phyloP scores from a whole-genome alignment of 2,888 invertebrate species.

The Brenthis hecate region DNA sequence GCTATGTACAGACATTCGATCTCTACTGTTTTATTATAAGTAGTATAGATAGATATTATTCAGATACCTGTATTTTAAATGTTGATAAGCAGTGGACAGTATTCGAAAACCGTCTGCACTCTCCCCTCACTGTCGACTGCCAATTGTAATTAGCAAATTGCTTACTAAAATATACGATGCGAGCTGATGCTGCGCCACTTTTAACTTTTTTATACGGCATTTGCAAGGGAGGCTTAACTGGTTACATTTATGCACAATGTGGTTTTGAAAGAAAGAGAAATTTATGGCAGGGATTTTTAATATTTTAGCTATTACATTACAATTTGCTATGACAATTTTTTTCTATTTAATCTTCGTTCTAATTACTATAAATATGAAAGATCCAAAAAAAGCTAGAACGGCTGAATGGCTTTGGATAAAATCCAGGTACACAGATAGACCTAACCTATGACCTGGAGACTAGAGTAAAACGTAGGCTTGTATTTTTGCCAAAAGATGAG shows the following conservation, averaged over 20 bases:
- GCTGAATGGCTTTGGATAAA: no score
- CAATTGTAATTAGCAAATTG: slow-evolving; percentile 55
- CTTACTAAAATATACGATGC: slow-evolving; percentile 43
- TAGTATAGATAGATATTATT: no score
- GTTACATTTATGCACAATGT: slow-evolving; percentile 8
- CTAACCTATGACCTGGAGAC: not conserved
- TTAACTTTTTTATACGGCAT: slow-evolving; percentile 29
- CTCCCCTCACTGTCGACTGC: slow-evolving; percentile 44
- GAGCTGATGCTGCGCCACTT: slow-evolving; percentile 30
- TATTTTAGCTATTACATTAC: not conserved
- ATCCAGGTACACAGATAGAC: no score
- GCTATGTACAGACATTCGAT: no score
- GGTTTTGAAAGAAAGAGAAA: not conserved
- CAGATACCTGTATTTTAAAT: not conserved
- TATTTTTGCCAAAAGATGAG: not conserved
- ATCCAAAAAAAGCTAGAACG: no score
- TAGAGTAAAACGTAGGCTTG: not conserved
- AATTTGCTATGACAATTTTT: not conserved
- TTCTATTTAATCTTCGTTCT: not conserved
- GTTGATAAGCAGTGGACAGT: slow-evolving; percentile 41
- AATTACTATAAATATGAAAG: no score
- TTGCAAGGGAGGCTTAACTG: slow-evolving; percentile 20
- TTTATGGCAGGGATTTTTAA: not conserved
- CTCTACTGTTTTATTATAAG: no score
- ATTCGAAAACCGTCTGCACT: slow-evolving; percentile 39